phyloP scores from a whole-genome alignment of 2,888 invertebrate species.

The Entomobrya proxima region DNA sequence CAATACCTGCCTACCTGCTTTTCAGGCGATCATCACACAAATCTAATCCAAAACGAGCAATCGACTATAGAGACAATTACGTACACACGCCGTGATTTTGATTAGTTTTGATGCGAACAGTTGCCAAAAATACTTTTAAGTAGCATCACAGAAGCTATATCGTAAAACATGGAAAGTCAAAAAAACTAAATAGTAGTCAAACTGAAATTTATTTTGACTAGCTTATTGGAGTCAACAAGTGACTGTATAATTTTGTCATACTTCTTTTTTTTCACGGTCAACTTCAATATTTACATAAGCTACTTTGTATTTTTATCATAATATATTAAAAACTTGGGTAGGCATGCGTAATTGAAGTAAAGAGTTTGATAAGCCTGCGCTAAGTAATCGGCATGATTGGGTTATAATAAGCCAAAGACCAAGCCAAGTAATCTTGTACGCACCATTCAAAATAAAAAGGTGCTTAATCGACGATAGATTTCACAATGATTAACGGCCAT shows the following conservation, averaged over 20 bases:
- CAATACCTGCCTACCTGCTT: not conserved
- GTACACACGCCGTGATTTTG: constrained; percentile 16
- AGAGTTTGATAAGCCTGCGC: no score
- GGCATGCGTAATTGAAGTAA: not conserved
- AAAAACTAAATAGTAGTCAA: not conserved
- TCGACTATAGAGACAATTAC: not conserved
- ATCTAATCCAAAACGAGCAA: not conserved
- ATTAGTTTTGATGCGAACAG: constrained; percentile 34
- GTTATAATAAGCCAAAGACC: not conserved
- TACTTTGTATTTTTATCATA: not conserved
- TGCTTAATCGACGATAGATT: constrained; percentile 7
- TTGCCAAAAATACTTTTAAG: constrained; percentile 27
- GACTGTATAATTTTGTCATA: not conserved
- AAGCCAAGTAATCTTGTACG: not conserved
- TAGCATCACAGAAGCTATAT: not conserved
- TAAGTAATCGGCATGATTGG: not conserved
- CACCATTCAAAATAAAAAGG: not conserved
- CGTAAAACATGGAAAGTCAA: not conserved
- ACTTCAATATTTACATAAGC: constrained; percentile 27
- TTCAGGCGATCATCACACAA: not conserved
- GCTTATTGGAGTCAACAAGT: not conserved
- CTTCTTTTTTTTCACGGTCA: constrained; percentile 53
- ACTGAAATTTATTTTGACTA: not conserved
- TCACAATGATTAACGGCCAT: constrained; percentile 40
- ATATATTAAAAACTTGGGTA: not conserved